Evolutionary conservation across 2,113 vertebrate genomes (phyloP).

Genomic region (Phoenicopterus ruber): DNA sequence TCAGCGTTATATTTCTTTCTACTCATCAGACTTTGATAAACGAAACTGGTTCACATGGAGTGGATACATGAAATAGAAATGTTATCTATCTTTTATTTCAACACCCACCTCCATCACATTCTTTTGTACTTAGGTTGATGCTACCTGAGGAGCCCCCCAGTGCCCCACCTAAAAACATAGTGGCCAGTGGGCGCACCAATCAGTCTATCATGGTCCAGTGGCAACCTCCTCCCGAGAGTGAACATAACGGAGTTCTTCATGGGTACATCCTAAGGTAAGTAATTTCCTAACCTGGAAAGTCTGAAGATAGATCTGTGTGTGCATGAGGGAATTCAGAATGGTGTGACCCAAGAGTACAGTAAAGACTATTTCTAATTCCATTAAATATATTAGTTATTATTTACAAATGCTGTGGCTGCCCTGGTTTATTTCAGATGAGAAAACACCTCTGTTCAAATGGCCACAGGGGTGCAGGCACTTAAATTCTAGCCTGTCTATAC

Average conservation of each 20-base stretch:
- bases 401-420: background rate
- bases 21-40: background rate
- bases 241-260: constrained; percentile 90
- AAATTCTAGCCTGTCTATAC: background rate
- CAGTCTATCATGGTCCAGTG: constrained; percentile 99
- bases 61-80: background rate
- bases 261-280: constrained; percentile 91
- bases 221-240: constrained; percentile 93
- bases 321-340: background rate
- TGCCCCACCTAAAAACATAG: constrained; percentile 92
- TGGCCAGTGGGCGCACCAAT: constrained; percentile 94
- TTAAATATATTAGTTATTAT: background rate
- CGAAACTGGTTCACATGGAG: background rate
- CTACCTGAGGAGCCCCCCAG: constrained; percentile 92
- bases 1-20: constrained; percentile 9
- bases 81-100: background rate
- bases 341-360: background rate
- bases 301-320: background rate
- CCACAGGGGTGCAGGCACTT: background rate
- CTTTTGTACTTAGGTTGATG: constrained; percentile 78
- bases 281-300: background rate
- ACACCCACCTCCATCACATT: background rate
- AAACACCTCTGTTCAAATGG: background rate
- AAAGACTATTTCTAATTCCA: background rate
- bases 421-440: background rate